Evolutionary conservation across 2,888 invertebrate genomes (phyloP), one percentile per base, ranked within the genome.

Genomic region (Eupithecia subumbrata): DNA sequence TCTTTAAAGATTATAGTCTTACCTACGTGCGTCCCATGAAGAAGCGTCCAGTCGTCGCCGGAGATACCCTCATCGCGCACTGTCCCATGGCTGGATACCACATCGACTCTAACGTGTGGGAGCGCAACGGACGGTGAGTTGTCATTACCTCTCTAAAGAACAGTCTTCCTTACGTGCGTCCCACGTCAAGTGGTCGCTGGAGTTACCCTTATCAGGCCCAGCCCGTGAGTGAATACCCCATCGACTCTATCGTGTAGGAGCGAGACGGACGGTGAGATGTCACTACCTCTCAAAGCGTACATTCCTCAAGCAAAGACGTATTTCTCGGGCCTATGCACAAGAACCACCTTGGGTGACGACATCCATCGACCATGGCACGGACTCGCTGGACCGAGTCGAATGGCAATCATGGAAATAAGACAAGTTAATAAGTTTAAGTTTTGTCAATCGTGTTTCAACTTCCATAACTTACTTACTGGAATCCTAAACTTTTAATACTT

Each of bases 41-140:
- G 90, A 98, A 98, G 92, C 97, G 98, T 85, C 97, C 98, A 40
- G 98, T 98, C 80, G 98, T 98, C 56, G 98, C 98, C 74, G 98
- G 98, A 72, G 98, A 98, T 89, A 98, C 97, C 30, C 95, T 99
- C 80, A 96, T 97, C 80, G 97, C 98, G 1, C 97, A 98, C 83
- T 99, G 99, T 89, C 98, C 98, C 0, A 98, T 98, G 60, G 98
- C 99, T 79, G 99, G 99, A 60, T 98, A 98, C 92, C 99, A 99
- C 14, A 98, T 99, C 81, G 98, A 98, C 85, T 97, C 97, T 69
- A 98, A 99, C 85, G 97, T 98, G n/a, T 99, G 99, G 99, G 98
- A 98, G 93, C 96, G 98, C 92, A 98, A 98, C 96, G 93, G 94
- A 88, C 89, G 95, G 94, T 80, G 67, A 78, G 66, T 25, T 25